A percentile compares a stretch with the other conserved stretches of the same genome.
Evolutionary conservation across 1,140 invertebrate species (phyloP).

Genomic region (Helicorthomorpha holstii): DNA sequence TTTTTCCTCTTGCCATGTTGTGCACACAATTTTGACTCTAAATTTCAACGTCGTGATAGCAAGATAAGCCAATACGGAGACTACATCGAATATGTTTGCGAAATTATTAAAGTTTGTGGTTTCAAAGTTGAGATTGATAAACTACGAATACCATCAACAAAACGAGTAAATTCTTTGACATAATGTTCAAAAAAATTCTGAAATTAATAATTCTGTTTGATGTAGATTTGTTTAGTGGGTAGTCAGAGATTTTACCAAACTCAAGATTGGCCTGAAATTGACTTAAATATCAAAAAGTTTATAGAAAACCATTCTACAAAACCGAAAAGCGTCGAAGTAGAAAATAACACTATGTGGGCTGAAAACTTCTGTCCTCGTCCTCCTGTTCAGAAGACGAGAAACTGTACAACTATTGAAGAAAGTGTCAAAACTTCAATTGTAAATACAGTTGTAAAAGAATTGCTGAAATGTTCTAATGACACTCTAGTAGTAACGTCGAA

Average conservation of each 20-base stretch:
- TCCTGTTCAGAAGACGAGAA: slow-evolving; percentile 48
- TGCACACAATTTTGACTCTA: slow-evolving; percentile 71
- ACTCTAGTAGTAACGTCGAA: no score
- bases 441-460: slow-evolving; percentile 33
- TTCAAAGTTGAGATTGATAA: slow-evolving; percentile 60
- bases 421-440: slow-evolving; percentile 44
- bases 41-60: slow-evolving; percentile 45
- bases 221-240: slow-evolving; percentile 1
- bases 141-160: slow-evolving; percentile 89
- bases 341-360: slow-evolving; percentile 23
- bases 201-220: neutral
- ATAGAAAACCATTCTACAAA: slow-evolving; percentile 12
- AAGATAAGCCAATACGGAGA: slow-evolving; percentile 51
- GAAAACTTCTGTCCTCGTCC: slow-evolving; percentile 45
- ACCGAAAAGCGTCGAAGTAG: neutral
- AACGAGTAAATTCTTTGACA: slow-evolving; percentile 42
- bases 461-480: slow-evolving; percentile 34
- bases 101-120: slow-evolving; percentile 51
- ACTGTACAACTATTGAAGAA: slow-evolving; percentile 68
- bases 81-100: slow-evolving; percentile 60
- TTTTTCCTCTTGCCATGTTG: slow-evolving; percentile 93
- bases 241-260: slow-evolving; percentile 22
- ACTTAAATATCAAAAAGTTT: slow-evolving; percentile 15
- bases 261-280: slow-evolving; percentile 13
- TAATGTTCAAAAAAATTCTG: neutral